Evolutionary conservation across 2,888 invertebrate genomes (phyloP), one percentile per base, ranked within the genome.

Genomic region (Malachius bipustulatus): DNA sequence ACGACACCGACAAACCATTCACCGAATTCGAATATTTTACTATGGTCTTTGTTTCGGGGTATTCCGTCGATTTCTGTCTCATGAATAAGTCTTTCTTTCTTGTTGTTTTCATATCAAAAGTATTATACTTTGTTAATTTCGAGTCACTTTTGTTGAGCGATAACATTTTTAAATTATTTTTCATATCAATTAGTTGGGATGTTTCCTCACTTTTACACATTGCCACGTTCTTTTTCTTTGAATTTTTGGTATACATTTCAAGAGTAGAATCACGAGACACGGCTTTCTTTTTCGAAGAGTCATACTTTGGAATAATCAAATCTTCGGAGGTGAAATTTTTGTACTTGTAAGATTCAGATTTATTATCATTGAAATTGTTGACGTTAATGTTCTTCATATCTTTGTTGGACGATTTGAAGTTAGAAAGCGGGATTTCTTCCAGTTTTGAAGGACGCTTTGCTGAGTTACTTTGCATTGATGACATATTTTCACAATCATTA

Each of bases 1-100:
- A 60, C 1, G 61, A 56, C 41, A 61, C 54, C 3, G 58, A 56
- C n/a, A 61, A 54, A 37, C 60, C 59, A 38, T 56, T 62, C 30
- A 55, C 52, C 1, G 54, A 47, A 40, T 59, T 59, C 19, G 54
- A 45, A 43, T 59, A 61, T 44, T 57, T 59, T 4, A 62, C 57
- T 6, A 58, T 47, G 3, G 57, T 54, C 38, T 53, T 53, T 10
- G 47, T 46, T 32, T 52, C 50, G 4, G 56, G 52, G 33, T 54
- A 52, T 31, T 62, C 61, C 14, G 62, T 40, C 0, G 60, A 60
- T 38, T 59, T 59, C 38, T 59, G 59, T 38, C 58, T 60, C 6
- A 55, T 50, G 16, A 61, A 47, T 42, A 54, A 57, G 4, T 52
- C 48, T 13, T 50, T 50, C 30, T 48, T 52, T 15, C 52, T 47